Base-by-base conservation (phyloP, 2,113 vertebrate genomes). In the Colaptes auratus region DNA sequence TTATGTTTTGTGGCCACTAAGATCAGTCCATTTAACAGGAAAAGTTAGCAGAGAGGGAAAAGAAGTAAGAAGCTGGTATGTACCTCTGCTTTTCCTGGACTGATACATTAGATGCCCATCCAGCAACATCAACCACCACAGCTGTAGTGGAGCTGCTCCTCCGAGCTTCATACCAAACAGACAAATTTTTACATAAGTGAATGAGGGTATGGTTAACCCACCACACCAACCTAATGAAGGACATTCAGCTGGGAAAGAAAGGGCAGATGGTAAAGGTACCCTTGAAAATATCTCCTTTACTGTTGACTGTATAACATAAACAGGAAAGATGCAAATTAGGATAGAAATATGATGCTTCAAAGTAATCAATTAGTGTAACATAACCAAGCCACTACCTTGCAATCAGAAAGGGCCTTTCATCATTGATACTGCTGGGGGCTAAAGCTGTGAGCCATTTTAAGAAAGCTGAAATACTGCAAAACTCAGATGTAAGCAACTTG, bases 311-410 rank as follows among this genome's bases (percentile, higher is more conserved):
- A 92, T 94, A 79, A 93, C 50, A 86, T 31, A 90, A 74, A 93
- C 64, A 94, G 82, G 79, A 97, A 96, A 97, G 89, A 96, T 90
- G 87, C 88, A 92, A 85, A 96, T 92, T 89, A 92, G 87, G 81
- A 67, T 55, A 67, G 92, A 93, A 97, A 96, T 80, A 48, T 6
- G 80, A 97, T 92, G 93, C 89, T 81, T 93, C 93, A 84, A 96
- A 96, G 88, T 92, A 82, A 53, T 95, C 88, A 63, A 94, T 92
- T 96, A 93, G 96, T 56, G 74, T 21, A 70, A 36, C 30, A 46
- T 77, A 96, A 96, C 94, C 79, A 91, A 93, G 82, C 50, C 71
- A 66, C 15, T 35, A 91, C 85, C 53, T 76, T 79, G 94, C 89
- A 93, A 95, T 85, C 87, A 86, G 74, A 92, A 86, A 92, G 52